Conservation (phyloP, 2,888 invertebrate species). For the Hetaerina titia region DNA sequence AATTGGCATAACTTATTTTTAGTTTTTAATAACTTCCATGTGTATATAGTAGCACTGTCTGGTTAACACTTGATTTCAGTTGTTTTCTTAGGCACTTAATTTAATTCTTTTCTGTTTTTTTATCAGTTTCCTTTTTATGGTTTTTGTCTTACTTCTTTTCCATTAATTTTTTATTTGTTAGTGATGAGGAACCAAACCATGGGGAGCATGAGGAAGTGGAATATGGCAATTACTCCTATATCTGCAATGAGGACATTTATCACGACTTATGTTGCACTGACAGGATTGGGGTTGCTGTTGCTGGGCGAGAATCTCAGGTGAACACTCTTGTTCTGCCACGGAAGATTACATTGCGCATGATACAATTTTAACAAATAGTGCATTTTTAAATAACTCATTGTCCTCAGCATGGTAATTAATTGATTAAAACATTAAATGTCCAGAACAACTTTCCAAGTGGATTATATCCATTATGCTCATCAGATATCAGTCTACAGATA, state of each 20-base stretch:
- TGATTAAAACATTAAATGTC: no score
- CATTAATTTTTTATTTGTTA: conserved; percentile 72
- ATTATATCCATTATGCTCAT: no score
- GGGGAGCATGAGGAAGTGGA: conserved; percentile 77
- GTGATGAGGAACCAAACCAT: conserved; percentile 75
- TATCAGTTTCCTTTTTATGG: conserved; percentile 68
- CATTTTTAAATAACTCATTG: no score
- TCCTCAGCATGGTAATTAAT: no score
- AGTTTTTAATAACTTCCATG: conserved; percentile 68
- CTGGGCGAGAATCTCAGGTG: conserved; percentile 49
- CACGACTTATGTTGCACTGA: conserved; percentile 92
- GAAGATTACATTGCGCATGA: no score
- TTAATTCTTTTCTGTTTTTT: conserved; percentile 71
- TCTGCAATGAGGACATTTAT: conserved; percentile 95
- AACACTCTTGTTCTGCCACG: neutral
- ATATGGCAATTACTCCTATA: conserved; percentile 85
- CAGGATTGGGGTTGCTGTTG: conserved; percentile 26
- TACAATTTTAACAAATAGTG: no score
- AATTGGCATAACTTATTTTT: conserved; percentile 69
- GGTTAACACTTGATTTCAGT: conserved; percentile 69
- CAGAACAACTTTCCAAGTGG: no score
- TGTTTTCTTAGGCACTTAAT: conserved; percentile 71
- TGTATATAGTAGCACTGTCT: no score
- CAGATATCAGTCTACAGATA: no score
- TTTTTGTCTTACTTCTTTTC: conserved; percentile 69